Base-by-base conservation (phyloP, 1,140 invertebrate species). In the Diorhabda elongata region DNA sequence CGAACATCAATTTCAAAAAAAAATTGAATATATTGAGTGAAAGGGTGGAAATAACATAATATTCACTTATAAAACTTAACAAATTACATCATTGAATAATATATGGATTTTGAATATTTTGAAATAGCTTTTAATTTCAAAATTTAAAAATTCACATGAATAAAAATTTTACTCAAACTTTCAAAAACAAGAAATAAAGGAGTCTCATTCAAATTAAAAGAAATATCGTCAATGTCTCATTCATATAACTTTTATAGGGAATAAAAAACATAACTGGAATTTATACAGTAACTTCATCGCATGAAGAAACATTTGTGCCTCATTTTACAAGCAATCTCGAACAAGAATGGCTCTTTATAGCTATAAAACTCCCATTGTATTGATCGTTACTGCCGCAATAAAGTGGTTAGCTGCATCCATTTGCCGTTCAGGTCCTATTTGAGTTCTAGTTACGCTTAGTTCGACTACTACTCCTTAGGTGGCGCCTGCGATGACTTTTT, bases 301-400 rank as follows among this genome's bases (percentile, higher is more conserved):
- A 69, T 71, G 73, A 70, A 75, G 77, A 73, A 79, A 77, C 78
- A 73, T 79, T 79, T 74, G 77, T 77, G 76, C 76, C 75, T 79
- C 77, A 77, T 78, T 79, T 73, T 76, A 78, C 78, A 78, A 77
- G 76, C 75, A 70, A 74, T 79, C 78, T 71, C 68, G 72, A 74
- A 73, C 74, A 75, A 63, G 71, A 81, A 81, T 76, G 78, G 74
- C 76, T 75, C 71, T 76, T 81, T 81, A 81, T 80, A 77, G 75
- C 74, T 77, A 77, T 81, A 80, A 81, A 81, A 80, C 74, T 75
- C 78, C 76, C 78, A 81, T 81, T 77, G 79, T 80, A 81, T 81
- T 81, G 79, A 81, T 81, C 80, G 78, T 77, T 78, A 80, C 78
- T 75, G 76, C 72, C 70, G 64, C 45, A 42, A 26, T 67, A 67